A percentile compares a stretch with the other conserved stretches of the same genome.
Conservation (phyloP, 1,140 invertebrate genomes). For the Dolichoris vasculosae region DNA sequence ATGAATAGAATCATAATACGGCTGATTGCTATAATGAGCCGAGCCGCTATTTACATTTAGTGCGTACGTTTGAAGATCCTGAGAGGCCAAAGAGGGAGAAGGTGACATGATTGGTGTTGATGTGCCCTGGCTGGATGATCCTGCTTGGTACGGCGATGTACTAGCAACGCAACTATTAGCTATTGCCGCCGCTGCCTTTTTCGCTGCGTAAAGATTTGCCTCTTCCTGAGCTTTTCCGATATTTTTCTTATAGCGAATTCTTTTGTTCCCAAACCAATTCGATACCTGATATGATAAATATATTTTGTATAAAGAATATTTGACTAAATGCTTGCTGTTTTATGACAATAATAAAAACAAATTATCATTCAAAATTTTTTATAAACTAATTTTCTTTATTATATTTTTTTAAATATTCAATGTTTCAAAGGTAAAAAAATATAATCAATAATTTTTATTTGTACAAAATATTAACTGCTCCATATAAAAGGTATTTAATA, state of each 20-base stretch:
- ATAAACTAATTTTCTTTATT: too few species aligned
- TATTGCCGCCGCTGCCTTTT: conserved; percentile 90
- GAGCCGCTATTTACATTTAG: conserved; percentile 10
- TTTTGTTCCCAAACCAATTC: conserved; percentile 99
- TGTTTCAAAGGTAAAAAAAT: too few species aligned
- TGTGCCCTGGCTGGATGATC: conserved; percentile 86
- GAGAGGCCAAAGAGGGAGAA: not conserved
- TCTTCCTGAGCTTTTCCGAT: conserved; percentile 99
- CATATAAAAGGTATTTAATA: too few species aligned
- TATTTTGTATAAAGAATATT: too few species aligned
- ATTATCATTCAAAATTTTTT: too few species aligned
- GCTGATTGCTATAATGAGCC: not conserved
- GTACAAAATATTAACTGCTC: too few species aligned
- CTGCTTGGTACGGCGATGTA: conserved; percentile 93
- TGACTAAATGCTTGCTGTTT: too few species aligned
- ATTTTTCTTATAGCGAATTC: conserved; percentile 99
- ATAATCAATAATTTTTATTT: too few species aligned
- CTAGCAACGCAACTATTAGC: conserved; percentile 78
- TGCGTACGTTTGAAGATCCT: conserved; percentile 12
- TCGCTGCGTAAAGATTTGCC: conserved; percentile 98
- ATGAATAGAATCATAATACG: conserved; percentile 14
- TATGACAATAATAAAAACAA: too few species aligned
- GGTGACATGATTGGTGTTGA: conserved; percentile 89
- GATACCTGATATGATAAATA: conserved; percentile 82
- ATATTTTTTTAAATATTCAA: too few species aligned